Percentiles rank a stretch among this genome's conserved stretches.
phyloP scores from a whole-genome alignment of 92 coral and sea anemone genomes.

The Porites rus region DNA sequence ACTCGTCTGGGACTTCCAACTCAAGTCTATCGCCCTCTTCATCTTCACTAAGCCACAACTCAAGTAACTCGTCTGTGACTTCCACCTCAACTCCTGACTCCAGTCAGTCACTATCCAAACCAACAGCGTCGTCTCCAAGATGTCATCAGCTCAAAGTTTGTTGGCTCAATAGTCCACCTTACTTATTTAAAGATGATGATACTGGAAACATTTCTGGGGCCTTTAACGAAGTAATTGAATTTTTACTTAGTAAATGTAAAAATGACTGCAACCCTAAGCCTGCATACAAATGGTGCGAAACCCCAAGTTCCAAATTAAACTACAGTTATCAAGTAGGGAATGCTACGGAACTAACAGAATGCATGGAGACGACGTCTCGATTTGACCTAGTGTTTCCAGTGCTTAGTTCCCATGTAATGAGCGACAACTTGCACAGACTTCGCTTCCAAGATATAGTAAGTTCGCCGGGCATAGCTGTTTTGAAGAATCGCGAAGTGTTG shows the following conservation, averaged over 20 bases:
- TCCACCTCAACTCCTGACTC: not conserved
- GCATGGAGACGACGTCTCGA: not conserved
- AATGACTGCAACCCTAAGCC: not conserved
- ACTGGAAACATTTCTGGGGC: constrained; percentile 12
- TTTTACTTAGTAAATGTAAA: not conserved
- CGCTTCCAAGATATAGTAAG: not conserved
- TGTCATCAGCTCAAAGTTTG: not conserved
- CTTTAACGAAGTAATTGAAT: constrained; percentile 7
- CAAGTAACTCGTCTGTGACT: too few relatives aligned
- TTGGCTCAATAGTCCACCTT: constrained; percentile 33
- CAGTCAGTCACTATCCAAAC: not conserved
- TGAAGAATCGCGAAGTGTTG: not conserved
- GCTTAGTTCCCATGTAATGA: not conserved
- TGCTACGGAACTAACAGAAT: not conserved
- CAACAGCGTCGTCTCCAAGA: not conserved
- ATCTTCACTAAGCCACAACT: too few relatives aligned
- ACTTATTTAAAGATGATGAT: not conserved
- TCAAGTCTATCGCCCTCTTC: too few relatives aligned
- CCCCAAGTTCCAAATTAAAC: not conserved
- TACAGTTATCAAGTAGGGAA: constrained; percentile 1
- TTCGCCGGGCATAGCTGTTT: constrained; percentile 34
- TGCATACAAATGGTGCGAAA: too few relatives aligned
- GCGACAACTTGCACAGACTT: not conserved
- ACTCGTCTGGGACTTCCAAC: too few relatives aligned
- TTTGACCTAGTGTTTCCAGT: constrained; percentile 21